Percentiles rank a stretch among this genome's conserved stretches.
Conservation (phyloP, 2,797 vertebrate species). For the Hipposideros larvatus region DNA sequence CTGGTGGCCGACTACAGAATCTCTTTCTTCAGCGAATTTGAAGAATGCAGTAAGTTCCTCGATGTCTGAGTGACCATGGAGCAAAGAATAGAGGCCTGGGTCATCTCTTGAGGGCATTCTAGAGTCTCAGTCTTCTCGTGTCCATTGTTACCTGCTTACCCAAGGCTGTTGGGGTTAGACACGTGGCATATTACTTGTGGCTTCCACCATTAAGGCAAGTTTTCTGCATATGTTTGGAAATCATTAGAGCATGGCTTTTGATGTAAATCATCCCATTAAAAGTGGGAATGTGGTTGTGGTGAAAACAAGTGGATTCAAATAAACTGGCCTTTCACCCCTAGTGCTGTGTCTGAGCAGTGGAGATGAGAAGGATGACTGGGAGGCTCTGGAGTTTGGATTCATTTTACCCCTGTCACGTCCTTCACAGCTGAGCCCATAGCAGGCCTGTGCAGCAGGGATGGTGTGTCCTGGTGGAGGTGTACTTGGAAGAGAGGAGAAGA, state of each 20-base stretch:
- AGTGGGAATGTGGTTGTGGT: background rate
- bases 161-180: background rate
- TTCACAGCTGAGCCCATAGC: background rate
- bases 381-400: background rate
- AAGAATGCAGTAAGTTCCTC: background rate
- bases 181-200: background rate
- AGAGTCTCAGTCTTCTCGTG: background rate
- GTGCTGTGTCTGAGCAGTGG: background rate
- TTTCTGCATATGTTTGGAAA: background rate
- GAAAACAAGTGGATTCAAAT: background rate
- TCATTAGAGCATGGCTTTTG: background rate
- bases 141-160: background rate
- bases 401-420: background rate
- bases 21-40: slow-evolving; percentile 24
- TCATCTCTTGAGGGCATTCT: background rate
- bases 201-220: background rate
- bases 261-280: background rate
- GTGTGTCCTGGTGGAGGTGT: background rate
- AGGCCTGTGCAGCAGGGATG: background rate
- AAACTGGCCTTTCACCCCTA: background rate
- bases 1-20: background rate
- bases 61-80: background rate
- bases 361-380: background rate
- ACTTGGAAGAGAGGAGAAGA: background rate
- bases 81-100: background rate